phyloP scores from a whole-genome alignment of 2,113 vertebrate species.

The Puffinus mauretanicus region DNA sequence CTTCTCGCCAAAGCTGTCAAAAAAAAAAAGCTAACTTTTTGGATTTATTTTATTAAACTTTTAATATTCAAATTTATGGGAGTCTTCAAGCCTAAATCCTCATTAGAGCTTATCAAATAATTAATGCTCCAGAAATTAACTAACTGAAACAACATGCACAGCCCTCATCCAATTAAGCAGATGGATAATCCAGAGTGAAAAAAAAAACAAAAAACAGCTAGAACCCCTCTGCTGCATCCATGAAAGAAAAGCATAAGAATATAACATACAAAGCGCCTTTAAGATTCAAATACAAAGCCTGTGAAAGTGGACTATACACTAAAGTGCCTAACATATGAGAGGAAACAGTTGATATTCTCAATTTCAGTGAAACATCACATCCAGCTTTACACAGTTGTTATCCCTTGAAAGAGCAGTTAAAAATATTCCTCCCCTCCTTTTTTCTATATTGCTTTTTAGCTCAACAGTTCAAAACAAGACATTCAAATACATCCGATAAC shows the following conservation, averaged over 20 bases:
- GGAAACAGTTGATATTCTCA: neutral
- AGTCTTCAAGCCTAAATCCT: slow-evolving; percentile 40
- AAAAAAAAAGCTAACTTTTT: slow-evolving; percentile 31
- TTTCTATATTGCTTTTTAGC: neutral
- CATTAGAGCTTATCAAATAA: slow-evolving; percentile 54
- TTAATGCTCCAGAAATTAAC: slow-evolving; percentile 54
- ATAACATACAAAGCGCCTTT: neutral
- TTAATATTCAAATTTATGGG: slow-evolving; percentile 48
- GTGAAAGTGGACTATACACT: neutral
- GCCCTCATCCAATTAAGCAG: slow-evolving; percentile 39
- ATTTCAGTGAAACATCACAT: neutral
- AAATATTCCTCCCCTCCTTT: neutral
- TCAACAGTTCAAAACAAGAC: neutral
- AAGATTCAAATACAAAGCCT: neutral
- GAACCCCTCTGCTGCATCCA: neutral
- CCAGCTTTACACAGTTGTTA: neutral
- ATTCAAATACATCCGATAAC: neutral
- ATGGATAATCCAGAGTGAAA: slow-evolving; percentile 11
- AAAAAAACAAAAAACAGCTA: neutral
- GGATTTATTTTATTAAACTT: slow-evolving; percentile 51
- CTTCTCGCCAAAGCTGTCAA: slow-evolving; percentile 31
- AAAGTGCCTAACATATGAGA: neutral
- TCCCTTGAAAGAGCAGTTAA: neutral
- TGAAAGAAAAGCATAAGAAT: neutral
- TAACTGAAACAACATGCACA: slow-evolving; percentile 18